Evolutionary conservation across 2,113 vertebrate species (phyloP), one percentile per base, ranked within the genome.

Genomic region (Equus przewalskii): DNA sequence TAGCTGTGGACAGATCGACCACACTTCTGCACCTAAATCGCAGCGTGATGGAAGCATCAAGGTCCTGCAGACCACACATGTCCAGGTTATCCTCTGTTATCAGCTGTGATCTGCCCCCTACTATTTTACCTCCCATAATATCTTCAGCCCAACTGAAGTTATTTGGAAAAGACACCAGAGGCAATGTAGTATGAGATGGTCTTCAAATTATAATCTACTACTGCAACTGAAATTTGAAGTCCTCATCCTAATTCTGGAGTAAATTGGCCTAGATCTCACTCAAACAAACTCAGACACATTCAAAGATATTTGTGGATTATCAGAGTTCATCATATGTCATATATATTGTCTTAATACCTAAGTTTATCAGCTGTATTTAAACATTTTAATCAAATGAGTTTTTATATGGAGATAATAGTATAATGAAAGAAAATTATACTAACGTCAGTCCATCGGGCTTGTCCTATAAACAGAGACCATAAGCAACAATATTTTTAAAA

Each of bases 381-480:
- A 49, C 16, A 84, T 78, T 67, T 84, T 73, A 44, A 54, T n/a
- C 33, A 5, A 89, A 79, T 72, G 9, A 54, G 0, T 28, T 92
- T 11, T 83, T 91, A 64, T 22, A 24, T 13, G 90, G 7, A 80
- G 46, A 54, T 2, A 87, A 46, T 44, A 73, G 24, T 30, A 93
- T 44, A 83, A 83, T 46, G 21, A 73, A 89, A 89, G 36, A 72
- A 91, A 95, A 89, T 75, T 64, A 65, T 49, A 6, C 10, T 28
- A 65, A 12, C 36, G 62, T 92, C 15, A 91, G 33, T 1, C 4
- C 10, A 19, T 54, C 67, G 6, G 16, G 26, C 7, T 65, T 30
- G 8, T 83, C 1, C n/a, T 89, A 89, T 33, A 80, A 64, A 84
- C 1, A 62, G 21, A 84, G 19, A 80, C 18, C 1, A 13, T 13